Conservation (phyloP, 2,797 vertebrate genomes). For the Chrysocyon brachyurus region DNA sequence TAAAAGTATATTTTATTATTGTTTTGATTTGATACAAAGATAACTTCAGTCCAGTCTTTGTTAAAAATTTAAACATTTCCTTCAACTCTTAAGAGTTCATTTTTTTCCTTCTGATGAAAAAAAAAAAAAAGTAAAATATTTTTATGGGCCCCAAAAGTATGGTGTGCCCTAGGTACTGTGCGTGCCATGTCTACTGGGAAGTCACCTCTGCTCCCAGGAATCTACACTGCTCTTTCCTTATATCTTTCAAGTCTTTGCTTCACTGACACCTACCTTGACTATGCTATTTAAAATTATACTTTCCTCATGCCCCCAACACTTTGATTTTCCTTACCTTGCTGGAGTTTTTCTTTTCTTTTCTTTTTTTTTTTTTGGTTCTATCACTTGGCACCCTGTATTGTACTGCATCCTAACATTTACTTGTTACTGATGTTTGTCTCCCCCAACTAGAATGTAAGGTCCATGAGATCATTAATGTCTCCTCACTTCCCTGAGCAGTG, state of each 20-base stretch:
- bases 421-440: background rate
- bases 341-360: background rate
- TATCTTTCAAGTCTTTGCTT: background rate
- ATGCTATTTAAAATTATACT: background rate
- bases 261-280: background rate
- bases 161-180: background rate
- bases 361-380: background rate
- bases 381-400: background rate
- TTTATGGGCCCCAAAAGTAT: background rate
- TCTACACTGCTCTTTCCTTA: background rate
- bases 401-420: background rate
- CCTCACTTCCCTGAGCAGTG: background rate
- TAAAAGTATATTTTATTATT: background rate
- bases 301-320: background rate
- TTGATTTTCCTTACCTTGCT: background rate
- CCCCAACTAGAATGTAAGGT: background rate
- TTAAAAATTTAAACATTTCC: background rate
- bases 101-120: background rate
- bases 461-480: background rate
- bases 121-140: background rate
- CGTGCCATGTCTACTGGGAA: background rate
- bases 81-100: background rate
- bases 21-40: slow-evolving; percentile 3
- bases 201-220: background rate
- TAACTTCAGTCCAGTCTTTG: background rate